Evolutionary conservation across 2,797 vertebrate genomes (phyloP).

Genomic region (Eutrigla gurnardus): DNA sequence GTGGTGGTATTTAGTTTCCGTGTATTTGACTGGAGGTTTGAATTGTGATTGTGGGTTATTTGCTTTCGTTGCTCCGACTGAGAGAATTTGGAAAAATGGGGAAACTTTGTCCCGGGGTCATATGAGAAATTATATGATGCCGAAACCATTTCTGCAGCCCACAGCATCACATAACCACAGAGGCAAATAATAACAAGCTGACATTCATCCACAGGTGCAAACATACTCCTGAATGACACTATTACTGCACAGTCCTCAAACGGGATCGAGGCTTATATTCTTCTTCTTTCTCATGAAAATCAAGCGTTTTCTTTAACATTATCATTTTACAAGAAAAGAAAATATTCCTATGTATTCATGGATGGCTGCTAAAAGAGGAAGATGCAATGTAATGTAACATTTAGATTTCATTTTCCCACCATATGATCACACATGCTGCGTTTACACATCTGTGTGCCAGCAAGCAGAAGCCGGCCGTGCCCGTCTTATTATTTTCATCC

Average conservation of each 20-base stretch:
- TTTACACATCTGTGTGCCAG: slow-evolving; percentile 44
- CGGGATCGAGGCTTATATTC: slow-evolving; percentile 26
- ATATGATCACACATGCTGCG: slow-evolving; percentile 31
- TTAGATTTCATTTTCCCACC: slow-evolving; percentile 34
- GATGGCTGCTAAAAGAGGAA: slow-evolving; percentile 23
- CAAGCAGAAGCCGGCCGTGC: slow-evolving; percentile 55
- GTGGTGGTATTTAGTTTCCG: slow-evolving; percentile 20
- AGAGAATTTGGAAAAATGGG: slow-evolving; percentile 6
- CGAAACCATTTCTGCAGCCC: slow-evolving; percentile 28
- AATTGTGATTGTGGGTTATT: slow-evolving; percentile 33
- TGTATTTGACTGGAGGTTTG: slow-evolving; percentile 34
- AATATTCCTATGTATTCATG: slow-evolving; percentile 21
- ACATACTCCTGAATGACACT: slow-evolving; percentile 16
- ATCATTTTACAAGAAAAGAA: slow-evolving; percentile 35
- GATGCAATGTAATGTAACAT: slow-evolving; percentile 48
- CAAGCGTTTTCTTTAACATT: slow-evolving; percentile 43
- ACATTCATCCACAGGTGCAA: slow-evolving; percentile 44
- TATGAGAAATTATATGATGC: slow-evolving; percentile 36
- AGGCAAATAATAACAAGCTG: slow-evolving; percentile 35
- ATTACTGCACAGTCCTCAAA: slow-evolving; percentile 16
- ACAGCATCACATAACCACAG: slow-evolving; percentile 28
- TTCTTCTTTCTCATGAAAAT: slow-evolving; percentile 46
- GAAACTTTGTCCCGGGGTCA: slow-evolving; percentile 41
- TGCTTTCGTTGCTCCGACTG: slow-evolving; percentile 26
- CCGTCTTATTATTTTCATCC: slow-evolving; percentile 78